Percentiles rank a stretch among this genome's conserved stretches.
Evolutionary conservation across 1,140 invertebrate species (phyloP).

Genomic region (Caenorhabditis remanei): DNA sequence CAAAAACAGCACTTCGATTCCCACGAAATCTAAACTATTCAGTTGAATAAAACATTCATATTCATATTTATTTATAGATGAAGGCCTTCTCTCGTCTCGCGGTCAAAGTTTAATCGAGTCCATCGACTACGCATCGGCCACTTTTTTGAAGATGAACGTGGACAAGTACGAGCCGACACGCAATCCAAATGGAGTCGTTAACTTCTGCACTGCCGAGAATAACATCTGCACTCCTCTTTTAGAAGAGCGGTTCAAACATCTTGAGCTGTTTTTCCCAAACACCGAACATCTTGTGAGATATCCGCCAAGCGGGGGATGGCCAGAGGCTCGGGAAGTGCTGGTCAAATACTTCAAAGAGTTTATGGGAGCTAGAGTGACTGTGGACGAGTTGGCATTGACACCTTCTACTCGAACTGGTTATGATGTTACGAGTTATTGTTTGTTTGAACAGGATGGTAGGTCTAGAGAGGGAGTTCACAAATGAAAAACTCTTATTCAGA

Average conservation of each 20-base stretch:
- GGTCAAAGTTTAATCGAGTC: constrained; percentile 28
- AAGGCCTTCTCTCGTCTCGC: constrained; percentile 45
- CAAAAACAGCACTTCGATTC: too few relatives aligned
- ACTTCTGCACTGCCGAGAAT: constrained; percentile 63
- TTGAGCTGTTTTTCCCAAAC: constrained; percentile 52
- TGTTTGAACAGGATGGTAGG: constrained; percentile 54
- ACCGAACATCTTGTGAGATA: constrained; percentile 52
- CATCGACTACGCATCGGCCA: constrained; percentile 39
- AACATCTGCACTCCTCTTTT: constrained; percentile 59
- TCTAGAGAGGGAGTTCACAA: not conserved
- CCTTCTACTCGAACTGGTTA: constrained; percentile 56
- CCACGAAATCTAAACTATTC: not conserved
- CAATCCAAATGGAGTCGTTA: constrained; percentile 55
- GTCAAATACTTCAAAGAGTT: constrained; percentile 49
- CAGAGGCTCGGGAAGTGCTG: constrained; percentile 3
- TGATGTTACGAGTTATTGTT: constrained; percentile 57
- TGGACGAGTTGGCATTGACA: constrained; percentile 30
- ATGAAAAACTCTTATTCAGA: not conserved
- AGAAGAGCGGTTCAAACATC: constrained; percentile 55
- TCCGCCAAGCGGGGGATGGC: constrained; percentile 52
- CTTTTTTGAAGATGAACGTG: constrained; percentile 48
- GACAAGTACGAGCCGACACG: constrained; percentile 36
- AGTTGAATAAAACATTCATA: not conserved
- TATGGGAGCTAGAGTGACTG: constrained; percentile 41
- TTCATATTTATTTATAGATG: constrained; percentile 32